Conservation (phyloP, 2,113 vertebrate genomes). For the Carassius carassius region DNA sequence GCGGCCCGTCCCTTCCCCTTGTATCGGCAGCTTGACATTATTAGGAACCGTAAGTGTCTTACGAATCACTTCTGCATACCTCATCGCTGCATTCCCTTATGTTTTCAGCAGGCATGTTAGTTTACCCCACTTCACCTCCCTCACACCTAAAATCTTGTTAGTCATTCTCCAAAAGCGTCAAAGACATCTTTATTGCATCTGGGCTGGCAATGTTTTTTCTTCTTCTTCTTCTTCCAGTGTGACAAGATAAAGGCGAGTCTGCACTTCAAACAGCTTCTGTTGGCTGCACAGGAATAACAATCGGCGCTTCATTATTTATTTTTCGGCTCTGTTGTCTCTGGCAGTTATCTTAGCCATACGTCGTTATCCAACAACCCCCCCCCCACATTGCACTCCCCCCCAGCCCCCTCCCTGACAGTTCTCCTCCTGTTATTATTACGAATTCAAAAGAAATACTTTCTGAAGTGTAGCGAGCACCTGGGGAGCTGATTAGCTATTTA, state of each 20-base stretch:
- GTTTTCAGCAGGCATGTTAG: conserved; percentile 32
- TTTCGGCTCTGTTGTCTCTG: conserved; percentile 60
- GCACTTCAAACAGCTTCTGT: conserved; percentile 57
- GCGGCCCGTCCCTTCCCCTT: conserved; percentile 1
- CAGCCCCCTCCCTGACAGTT: conserved; percentile 34
- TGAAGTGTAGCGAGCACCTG: conserved; percentile 59
- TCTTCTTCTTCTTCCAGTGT: conserved; percentile 38
- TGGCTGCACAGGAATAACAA: conserved; percentile 56
- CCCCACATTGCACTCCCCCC: conserved; percentile 3
- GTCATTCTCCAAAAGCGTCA: conserved; percentile 55
- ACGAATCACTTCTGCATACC: neutral
- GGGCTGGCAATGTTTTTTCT: conserved; percentile 43
- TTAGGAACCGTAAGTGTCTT: neutral
- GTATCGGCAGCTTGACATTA: neutral
- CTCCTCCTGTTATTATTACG: conserved; percentile 54
- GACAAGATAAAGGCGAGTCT: conserved; percentile 54
- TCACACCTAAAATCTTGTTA: conserved; percentile 34
- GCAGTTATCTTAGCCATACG: conserved; percentile 58
- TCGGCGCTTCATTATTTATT: conserved; percentile 60
- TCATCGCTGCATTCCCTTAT: conserved; percentile 19
- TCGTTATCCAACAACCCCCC: conserved; percentile 41
- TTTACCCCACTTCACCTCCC: conserved; percentile 18
- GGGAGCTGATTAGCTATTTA: conserved; percentile 76
- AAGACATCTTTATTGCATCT: conserved; percentile 53
- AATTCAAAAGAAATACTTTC: conserved; percentile 63